phyloP scores from a whole-genome alignment of 2,888 invertebrate species.

The Rhingia rostrata region DNA sequence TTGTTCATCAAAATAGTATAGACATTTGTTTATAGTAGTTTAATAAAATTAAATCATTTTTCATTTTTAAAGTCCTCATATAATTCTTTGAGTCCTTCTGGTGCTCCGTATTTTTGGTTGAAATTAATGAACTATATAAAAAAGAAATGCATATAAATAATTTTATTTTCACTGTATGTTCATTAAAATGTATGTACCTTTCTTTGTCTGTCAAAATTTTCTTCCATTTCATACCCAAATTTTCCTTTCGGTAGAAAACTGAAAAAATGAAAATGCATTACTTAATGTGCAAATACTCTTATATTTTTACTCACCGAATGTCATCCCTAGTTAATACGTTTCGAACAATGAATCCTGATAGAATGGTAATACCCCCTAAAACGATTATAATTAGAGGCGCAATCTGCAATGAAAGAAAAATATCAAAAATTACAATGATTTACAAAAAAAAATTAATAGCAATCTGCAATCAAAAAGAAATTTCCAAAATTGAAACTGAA shows the following conservation, averaged over 20 bases:
- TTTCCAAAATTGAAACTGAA: too few species aligned
- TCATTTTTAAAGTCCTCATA: slow-evolving; percentile 30
- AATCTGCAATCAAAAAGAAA: not conserved
- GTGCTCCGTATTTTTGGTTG: slow-evolving; percentile 32
- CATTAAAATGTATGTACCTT: not conserved
- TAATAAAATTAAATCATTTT: not conserved
- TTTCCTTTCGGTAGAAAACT: slow-evolving; percentile 19
- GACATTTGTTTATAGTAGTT: not conserved
- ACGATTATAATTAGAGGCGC: slow-evolving; percentile 26
- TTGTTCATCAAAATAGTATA: not conserved
- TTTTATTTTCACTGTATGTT: not conserved
- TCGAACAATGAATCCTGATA: slow-evolving; percentile 30
- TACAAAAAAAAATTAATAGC: not conserved
- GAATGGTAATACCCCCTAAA: slow-evolving; percentile 11
- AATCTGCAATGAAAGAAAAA: slow-evolving; percentile 1
- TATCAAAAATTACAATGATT: not conserved
- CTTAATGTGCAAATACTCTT: not conserved
- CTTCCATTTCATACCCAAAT: slow-evolving; percentile 27
- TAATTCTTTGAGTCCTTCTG: slow-evolving; percentile 42
- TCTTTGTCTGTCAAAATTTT: slow-evolving; percentile 23
- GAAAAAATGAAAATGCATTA: not conserved
- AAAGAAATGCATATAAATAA: not conserved
- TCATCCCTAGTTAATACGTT: slow-evolving; percentile 37
- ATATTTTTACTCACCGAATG: slow-evolving; percentile 16
- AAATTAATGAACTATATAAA: slow-evolving; percentile 22